These are phyloP conservation scores for Latrodectus geometricus DNA, from an alignment of 1,140 invertebrate species.

Conservation along the genomic window DNA sequence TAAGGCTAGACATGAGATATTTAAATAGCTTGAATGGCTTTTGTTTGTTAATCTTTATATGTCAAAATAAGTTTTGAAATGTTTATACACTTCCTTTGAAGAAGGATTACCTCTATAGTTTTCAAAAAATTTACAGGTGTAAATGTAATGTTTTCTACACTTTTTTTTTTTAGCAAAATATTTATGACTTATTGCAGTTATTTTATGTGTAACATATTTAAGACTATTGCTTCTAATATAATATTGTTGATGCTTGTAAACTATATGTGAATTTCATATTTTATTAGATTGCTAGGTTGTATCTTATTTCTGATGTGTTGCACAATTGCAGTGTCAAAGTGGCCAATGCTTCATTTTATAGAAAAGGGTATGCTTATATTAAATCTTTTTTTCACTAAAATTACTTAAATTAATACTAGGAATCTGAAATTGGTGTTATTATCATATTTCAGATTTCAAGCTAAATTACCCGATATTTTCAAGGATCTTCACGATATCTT, in stretches of 20 bases:
- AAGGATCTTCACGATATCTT: constrained; percentile 82
- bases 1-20: no score
- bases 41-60: no score
- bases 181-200: not conserved
- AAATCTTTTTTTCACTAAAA: not conserved
- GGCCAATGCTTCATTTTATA: constrained; percentile 95
- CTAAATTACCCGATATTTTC: constrained; percentile 87
- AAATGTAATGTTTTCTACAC: not conserved
- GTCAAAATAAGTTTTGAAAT: no score
- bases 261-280: constrained; percentile 3
- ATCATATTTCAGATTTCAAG: constrained; percentile 79
- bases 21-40: no score
- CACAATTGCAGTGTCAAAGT: constrained; percentile 97
- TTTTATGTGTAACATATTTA: not conserved
- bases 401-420: not conserved
- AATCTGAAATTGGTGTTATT: not conserved
- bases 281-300: constrained; percentile 86
- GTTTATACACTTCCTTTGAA: no score
- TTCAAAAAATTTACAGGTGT: not conserved
- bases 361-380: constrained; percentile 41
- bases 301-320: constrained; percentile 96
- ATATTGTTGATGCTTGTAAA: no score
- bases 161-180: not conserved
- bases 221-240: no score
- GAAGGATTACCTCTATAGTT: not conserved